Base-by-base conservation (phyloP, 2,797 vertebrate genomes). In the Linurgus olivaceus region DNA sequence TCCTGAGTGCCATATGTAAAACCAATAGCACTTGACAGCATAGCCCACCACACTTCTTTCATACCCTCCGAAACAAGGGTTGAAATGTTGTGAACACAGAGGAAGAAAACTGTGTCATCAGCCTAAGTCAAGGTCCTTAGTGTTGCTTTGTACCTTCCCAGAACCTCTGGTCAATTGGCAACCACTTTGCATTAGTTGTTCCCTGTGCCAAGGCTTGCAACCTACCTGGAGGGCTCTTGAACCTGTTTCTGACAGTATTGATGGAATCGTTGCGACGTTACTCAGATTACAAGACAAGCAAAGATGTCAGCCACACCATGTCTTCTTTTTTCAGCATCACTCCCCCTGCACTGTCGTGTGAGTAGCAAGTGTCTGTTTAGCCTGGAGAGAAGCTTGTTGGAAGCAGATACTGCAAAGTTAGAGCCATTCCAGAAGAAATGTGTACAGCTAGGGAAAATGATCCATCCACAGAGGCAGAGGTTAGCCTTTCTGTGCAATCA, bases 221-320 rank as follows among this genome's bases (percentile, higher is more conserved):
- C 4, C 3, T 95, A 96, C 94, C 97, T 96, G 90, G 85, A 93
- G 96, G 96, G 95, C 74, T 96, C 89, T 84, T 79, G 81, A 94
- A 94, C 89, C 90, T 95, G 72, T 94, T 96, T 92, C 92, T 97
- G 96, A 94, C 96, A 96, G 31, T 80, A 61, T 5, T 95, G 94
- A 97, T 92, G 92, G 94, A 97, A 97, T 97, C 86, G 88, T 96
- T 96, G 47, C 5, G 93, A 97, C 96, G 35, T 95, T 95, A 90
- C 93, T 96, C 94, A 82, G 92, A 95, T 92, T 71, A 92, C 79
- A 96, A 96, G 93, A 95, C 84, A 96, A 85, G 88, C 90, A 92
- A 96, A 96, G 96, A 96, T 93, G 86, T 94, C 95, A 85, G 94
- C 81, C 76, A 81, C 31, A 24, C 87, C 47, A 7, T 63, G 95